Conservation (phyloP, 2,797 vertebrate species). For the Sebastes vulpes region DNA sequence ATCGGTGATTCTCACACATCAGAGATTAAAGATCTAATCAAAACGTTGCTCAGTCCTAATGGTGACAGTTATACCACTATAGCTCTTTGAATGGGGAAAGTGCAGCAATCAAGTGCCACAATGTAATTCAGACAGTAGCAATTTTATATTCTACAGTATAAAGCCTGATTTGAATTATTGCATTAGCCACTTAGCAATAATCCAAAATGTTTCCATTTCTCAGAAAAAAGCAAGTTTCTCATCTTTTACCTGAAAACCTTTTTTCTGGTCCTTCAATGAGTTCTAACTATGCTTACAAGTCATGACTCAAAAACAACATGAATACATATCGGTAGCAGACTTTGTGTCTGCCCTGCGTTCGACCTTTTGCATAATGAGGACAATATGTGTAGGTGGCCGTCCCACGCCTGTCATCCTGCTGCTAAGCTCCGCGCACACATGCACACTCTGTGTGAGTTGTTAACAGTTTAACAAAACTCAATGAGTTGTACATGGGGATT, state of each 20-base stretch:
- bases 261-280: background rate
- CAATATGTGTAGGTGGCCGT: conserved; percentile 30
- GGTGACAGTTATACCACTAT: background rate
- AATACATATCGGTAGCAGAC: conserved; percentile 4
- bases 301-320: conserved; percentile 24
- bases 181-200: background rate
- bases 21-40: background rate
- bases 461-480: conserved; percentile 40
- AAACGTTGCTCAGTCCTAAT: background rate
- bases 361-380: conserved; percentile 59
- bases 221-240: background rate
- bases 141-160: background rate
- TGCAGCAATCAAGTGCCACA: background rate
- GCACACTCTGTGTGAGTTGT: background rate
- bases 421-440: conserved; percentile 1
- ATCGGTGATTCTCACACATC: background rate
- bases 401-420: conserved; percentile 10
- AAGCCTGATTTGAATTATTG: background rate
- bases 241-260: background rate
- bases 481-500: conserved; percentile 16
- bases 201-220: background rate
- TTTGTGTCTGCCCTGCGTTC: background rate
- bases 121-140: background rate
- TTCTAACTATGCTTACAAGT: background rate
- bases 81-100: background rate